Evolutionary conservation across 2,113 vertebrate genomes (phyloP).

Genomic region (Syngnathus floridae): DNA sequence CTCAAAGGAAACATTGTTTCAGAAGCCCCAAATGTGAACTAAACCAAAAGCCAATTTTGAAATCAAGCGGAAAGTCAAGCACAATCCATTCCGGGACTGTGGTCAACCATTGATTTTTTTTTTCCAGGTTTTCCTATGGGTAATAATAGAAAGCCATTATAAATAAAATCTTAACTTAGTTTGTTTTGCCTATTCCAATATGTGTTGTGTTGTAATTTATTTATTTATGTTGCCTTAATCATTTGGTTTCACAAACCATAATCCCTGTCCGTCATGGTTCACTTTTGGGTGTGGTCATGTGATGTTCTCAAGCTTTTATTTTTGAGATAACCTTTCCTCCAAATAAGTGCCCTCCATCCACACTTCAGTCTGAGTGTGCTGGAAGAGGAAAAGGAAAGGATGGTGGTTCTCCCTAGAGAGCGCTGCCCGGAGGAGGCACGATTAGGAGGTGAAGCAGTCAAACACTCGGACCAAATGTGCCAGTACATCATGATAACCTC

Average conservation of each 20-base stretch:
- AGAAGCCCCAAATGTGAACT: background rate
- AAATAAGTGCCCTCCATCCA: constrained; percentile 17
- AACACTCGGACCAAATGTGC: constrained; percentile 73
- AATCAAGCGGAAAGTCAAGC: background rate
- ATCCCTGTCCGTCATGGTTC: too few relatives aligned
- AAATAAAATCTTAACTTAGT: background rate
- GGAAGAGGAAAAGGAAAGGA: constrained; percentile 39
- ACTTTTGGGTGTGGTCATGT: too few relatives aligned
- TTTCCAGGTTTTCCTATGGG: background rate
- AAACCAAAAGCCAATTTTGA: background rate
- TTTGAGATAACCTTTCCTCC: constrained; percentile 16
- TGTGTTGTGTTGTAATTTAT: too few relatives aligned
- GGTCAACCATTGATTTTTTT: background rate
- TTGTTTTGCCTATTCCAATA: background rate
- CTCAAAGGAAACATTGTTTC: background rate
- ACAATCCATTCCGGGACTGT: background rate
- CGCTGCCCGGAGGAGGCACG: constrained; percentile 71
- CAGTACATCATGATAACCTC: constrained; percentile 77
- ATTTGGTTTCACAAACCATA: too few relatives aligned
- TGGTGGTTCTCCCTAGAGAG: constrained; percentile 66
- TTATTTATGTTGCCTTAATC: background rate
- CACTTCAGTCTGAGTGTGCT: constrained; percentile 27
- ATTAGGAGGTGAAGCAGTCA: constrained; percentile 80
- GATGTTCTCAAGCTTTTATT: background rate
- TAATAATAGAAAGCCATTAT: background rate